Evolutionary conservation across 1,140 invertebrate genomes (phyloP).

Genomic region (Dolichoris vasculosae): DNA sequence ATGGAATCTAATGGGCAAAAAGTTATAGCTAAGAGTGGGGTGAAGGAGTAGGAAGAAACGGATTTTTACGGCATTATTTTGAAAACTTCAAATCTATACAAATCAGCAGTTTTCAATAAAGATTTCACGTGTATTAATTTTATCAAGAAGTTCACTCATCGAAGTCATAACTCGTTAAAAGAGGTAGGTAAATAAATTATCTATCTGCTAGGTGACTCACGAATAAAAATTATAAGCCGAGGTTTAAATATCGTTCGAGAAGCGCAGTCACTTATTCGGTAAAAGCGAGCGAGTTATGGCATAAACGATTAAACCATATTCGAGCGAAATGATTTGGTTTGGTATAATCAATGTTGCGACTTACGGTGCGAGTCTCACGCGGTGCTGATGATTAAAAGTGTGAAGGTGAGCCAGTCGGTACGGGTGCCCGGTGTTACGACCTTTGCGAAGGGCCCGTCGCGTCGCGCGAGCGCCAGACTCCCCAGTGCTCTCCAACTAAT

Average conservation of each 20-base stretch:
- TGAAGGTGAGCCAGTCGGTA: slow-evolving; percentile 61
- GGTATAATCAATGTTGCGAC: slow-evolving; percentile 48
- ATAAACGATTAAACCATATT: slow-evolving; percentile 25
- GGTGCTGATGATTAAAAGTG: slow-evolving; percentile 70
- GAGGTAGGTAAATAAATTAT: background rate
- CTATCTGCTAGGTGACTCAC: background rate
- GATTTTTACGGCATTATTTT: background rate
- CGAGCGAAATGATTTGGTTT: slow-evolving; percentile 33
- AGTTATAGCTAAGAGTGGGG: too few relatives aligned
- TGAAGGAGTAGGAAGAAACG: background rate
- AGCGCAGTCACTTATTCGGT: slow-evolving; percentile 6
- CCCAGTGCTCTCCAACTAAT: slow-evolving; percentile 66
- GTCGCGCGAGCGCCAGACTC: slow-evolving; percentile 58
- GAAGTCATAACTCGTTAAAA: background rate
- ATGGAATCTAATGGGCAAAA: background rate
- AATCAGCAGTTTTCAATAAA: background rate
- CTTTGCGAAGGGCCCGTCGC: slow-evolving; percentile 55
- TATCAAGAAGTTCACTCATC: background rate
- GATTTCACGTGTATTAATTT: background rate
- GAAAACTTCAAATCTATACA: background rate
- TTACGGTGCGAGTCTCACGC: slow-evolving; percentile 58
- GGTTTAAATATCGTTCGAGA: slow-evolving; percentile 5
- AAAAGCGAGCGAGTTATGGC: slow-evolving; percentile 19
- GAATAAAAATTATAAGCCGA: background rate
- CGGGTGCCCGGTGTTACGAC: slow-evolving; percentile 70